Evolutionary conservation across 2,888 invertebrate species (phyloP).

Genomic region (Nycteola revayana): DNA sequence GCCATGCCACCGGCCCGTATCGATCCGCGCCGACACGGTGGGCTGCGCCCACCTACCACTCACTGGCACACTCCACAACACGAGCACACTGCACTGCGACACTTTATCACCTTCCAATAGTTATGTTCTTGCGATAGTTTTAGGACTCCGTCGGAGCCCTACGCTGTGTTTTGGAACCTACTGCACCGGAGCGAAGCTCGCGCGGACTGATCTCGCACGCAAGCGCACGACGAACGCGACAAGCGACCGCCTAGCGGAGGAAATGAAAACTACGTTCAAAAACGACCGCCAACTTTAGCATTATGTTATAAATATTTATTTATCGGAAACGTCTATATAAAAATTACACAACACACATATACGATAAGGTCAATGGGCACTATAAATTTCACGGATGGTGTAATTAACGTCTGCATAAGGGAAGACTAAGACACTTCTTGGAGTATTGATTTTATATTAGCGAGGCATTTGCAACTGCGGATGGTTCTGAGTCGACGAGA

Average conservation of each 20-base stretch:
- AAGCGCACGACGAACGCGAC: conserved; percentile 49
- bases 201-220: conserved; percentile 51
- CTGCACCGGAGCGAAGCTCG: conserved; percentile 64
- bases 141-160: conserved; percentile 47
- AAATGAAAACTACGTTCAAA: conserved; percentile 48
- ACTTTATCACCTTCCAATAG: conserved; percentile 37
- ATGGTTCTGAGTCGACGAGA: conserved; percentile 32
- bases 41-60: conserved; percentile 34
- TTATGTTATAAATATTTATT: conserved; percentile 24
- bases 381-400: conserved; percentile 4
- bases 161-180: conserved; percentile 53
- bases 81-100: conserved; percentile 56
- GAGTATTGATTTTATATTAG: conserved; percentile 72
- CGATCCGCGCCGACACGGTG: conserved; percentile 59
- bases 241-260: conserved; percentile 41
- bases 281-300: conserved; percentile 58
- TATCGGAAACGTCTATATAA: conserved; percentile 1
- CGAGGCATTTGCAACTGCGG: conserved; percentile 28
- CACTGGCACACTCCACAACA: conserved; percentile 27
- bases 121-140: conserved; percentile 31
- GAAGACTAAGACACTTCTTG: conserved; percentile 23
- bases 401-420: conserved; percentile 11
- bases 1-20: conserved; percentile 59
- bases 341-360: conserved; percentile 4
- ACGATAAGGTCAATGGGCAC: conserved; percentile 5